Conservation (phyloP, 2,888 invertebrate species). For the Lochmaea crataegi region DNA sequence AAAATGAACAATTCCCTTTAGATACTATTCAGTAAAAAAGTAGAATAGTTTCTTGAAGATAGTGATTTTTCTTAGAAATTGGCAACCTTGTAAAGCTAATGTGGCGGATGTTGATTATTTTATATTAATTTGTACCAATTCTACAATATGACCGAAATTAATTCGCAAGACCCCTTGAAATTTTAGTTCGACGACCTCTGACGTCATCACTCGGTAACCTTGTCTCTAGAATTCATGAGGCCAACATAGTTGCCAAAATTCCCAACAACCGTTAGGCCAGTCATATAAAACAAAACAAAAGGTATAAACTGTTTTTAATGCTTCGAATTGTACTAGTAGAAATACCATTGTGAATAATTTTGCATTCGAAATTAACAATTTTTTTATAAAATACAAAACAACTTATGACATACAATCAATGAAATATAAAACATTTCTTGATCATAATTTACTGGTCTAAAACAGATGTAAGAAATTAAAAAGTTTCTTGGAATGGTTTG, state of each 20-base stretch:
- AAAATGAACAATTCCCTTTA: no score
- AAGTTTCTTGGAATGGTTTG: background rate
- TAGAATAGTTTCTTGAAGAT: background rate
- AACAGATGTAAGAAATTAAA: slow-evolving; percentile 5
- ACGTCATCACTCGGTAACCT: slow-evolving; percentile 57
- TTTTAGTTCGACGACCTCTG: slow-evolving; percentile 57
- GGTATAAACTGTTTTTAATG: no score
- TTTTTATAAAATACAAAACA: no score
- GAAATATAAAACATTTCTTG: background rate
- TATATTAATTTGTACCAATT: slow-evolving; percentile 54
- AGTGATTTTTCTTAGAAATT: background rate
- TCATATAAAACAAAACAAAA: background rate
- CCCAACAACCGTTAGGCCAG: slow-evolving; percentile 6
- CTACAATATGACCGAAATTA: slow-evolving; percentile 49
- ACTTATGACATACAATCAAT: no score
- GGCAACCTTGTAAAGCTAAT: background rate
- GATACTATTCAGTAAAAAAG: background rate
- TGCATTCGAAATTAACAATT: background rate
- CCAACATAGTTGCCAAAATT: slow-evolving; percentile 35
- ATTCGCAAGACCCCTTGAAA: slow-evolving; percentile 53
- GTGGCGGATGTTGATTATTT: slow-evolving; percentile 53
- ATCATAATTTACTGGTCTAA: background rate
- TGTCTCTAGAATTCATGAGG: slow-evolving; percentile 49
- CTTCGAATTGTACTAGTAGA: no score
- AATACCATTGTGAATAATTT: no score